A percentile compares a stretch with the other conserved stretches of the same genome.
phyloP scores from a whole-genome alignment of 2,888 invertebrate genomes.

The Drosophila kanekoi region DNA sequence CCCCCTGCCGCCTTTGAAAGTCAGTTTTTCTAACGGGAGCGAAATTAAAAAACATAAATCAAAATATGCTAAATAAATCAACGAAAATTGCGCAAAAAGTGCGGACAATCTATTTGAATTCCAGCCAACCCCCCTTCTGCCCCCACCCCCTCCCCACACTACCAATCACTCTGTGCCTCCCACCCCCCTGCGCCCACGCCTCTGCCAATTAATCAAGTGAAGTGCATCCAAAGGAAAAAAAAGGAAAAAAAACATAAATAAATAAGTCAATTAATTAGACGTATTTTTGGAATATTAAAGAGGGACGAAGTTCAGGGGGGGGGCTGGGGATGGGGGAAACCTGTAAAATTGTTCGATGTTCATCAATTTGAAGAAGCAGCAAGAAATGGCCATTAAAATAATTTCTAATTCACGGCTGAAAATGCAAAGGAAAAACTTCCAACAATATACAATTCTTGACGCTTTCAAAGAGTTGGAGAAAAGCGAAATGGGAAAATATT shows the following conservation, averaged over 20 bases:
- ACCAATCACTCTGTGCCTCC: not conserved
- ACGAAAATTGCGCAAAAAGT: conserved; percentile 56
- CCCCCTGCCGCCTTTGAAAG: not conserved
- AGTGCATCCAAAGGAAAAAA: conserved; percentile 34
- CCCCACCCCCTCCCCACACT: not conserved
- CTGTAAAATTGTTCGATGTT: conserved; percentile 9
- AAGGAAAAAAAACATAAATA: conserved; percentile 21
- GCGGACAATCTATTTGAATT: conserved; percentile 25
- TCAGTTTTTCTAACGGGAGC: conserved; percentile 37
- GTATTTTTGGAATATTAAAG: conserved; percentile 42
- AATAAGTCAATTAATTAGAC: conserved; percentile 61
- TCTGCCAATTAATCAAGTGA: conserved; percentile 37
- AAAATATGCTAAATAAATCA: conserved; percentile 73
- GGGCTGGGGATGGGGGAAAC: not conserved
- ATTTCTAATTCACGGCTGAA: conserved; percentile 15
- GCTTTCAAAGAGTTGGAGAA: not conserved
- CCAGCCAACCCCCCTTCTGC: not conserved
- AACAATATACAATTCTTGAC: conserved; percentile 5
- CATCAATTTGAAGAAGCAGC: conserved; percentile 13
- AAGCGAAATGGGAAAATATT: too few species aligned
- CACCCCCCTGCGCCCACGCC: not conserved
- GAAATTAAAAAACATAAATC: conserved; percentile 75
- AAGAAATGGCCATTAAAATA: conserved; percentile 20
- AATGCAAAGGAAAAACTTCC: conserved; percentile 7
- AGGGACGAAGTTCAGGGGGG: not conserved